phyloP scores from a whole-genome alignment of 2,888 invertebrate species.

The Zygothrica quintamaculata region DNA sequence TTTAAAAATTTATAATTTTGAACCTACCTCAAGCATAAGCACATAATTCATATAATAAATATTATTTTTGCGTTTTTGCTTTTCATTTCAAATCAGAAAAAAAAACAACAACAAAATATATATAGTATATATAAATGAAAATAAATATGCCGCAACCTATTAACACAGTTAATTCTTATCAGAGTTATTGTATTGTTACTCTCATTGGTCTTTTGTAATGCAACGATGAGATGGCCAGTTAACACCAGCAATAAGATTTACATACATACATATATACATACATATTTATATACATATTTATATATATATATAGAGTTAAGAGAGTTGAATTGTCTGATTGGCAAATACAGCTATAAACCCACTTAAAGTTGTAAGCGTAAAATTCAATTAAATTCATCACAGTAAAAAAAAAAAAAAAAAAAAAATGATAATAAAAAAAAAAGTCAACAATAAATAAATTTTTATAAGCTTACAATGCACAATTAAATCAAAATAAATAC shows the following conservation, averaged over 20 bases:
- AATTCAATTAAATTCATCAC: conserved; percentile 45
- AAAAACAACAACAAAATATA: too few species aligned
- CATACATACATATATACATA: too few species aligned
- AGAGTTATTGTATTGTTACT: conserved; percentile 2
- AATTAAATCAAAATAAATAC: conserved; percentile 63
- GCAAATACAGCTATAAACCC: conserved; percentile 45
- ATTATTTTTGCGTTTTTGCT: conserved; percentile 4
- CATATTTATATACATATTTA: too few species aligned
- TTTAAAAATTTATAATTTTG: neutral
- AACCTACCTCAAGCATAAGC: conserved; percentile 33
- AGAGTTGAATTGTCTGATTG: conserved; percentile 45
- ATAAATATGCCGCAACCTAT: conserved; percentile 25
- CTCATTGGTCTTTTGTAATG: neutral
- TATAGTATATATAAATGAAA: too few species aligned
- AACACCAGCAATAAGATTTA: conserved; percentile 21
- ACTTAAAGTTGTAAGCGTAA: conserved; percentile 40
- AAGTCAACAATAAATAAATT: conserved; percentile 41
- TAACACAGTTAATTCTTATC: conserved; percentile 34
- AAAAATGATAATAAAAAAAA: conserved; percentile 10
- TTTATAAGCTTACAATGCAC: conserved; percentile 59
- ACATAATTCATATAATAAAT: neutral
- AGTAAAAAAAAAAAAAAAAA: too few species aligned
- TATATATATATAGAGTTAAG: conserved; percentile 35
- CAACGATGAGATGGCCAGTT: too few species aligned
- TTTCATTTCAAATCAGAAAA: neutral